Conservation (phyloP, 2,113 vertebrate species). For the Salvelinus fontinalis region DNA sequence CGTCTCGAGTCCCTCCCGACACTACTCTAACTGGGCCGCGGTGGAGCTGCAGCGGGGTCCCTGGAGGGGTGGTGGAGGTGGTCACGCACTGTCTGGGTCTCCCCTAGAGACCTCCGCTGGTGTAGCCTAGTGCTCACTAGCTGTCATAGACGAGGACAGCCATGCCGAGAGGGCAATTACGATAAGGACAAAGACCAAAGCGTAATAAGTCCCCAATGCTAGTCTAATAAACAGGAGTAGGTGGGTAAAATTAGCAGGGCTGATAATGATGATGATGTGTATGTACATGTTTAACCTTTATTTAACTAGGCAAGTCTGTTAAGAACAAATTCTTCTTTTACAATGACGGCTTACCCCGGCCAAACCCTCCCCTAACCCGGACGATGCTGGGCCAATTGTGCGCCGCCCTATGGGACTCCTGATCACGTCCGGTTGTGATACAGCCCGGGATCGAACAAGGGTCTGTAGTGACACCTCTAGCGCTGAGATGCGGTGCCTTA, state of each 20-base stretch:
- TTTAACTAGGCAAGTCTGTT: no score
- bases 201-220: constrained; percentile 71
- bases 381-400: no score
- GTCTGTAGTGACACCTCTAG: no score
- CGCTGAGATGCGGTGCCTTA: not conserved
- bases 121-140: not conserved
- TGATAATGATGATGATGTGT: constrained; percentile 52
- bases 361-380: no score
- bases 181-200: constrained; percentile 67
- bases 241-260: constrained; percentile 58
- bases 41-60: constrained; percentile 37
- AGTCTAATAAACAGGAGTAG: constrained; percentile 69
- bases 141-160: constrained; percentile 47
- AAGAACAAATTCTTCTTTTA: no score
- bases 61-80: constrained; percentile 28
- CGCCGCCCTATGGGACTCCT: no score
- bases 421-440: no score
- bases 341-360: no score
- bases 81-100: constrained; percentile 38
- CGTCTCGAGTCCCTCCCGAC: not conserved
- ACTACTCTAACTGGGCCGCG: constrained; percentile 52
- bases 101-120: constrained; percentile 64
- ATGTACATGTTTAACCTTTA: constrained; percentile 4
- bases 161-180: constrained; percentile 66
- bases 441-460: no score